Evolutionary conservation across 2,113 vertebrate genomes (phyloP).

Genomic region (Oreochromis tanganicae): DNA sequence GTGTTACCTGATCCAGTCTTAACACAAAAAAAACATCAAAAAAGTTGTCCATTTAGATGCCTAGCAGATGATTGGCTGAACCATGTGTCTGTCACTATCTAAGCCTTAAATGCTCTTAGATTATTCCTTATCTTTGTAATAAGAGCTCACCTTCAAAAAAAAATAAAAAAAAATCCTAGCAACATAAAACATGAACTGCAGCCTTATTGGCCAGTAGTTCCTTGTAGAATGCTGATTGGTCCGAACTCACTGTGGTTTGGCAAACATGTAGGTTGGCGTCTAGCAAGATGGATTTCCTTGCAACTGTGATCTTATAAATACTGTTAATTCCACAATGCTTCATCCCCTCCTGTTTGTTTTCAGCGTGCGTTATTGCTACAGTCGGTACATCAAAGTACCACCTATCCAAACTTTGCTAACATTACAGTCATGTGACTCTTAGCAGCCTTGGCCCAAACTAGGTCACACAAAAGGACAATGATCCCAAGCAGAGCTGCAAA

Average conservation of each 20-base stretch:
- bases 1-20: not conserved
- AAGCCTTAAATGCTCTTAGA: not conserved
- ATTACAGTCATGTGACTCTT: not conserved
- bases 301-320: too few species aligned
- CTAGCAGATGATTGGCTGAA: not conserved
- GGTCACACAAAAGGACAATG: not conserved
- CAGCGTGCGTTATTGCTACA: not conserved
- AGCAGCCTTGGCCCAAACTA: fast-evolving
- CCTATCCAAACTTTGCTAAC: not conserved
- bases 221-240: not conserved
- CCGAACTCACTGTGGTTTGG: fast-evolving
- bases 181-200: not conserved
- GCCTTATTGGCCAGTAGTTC: not conserved
- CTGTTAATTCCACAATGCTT: too few species aligned
- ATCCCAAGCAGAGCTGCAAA: not conserved
- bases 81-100: not conserved
- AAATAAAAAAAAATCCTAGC: fast-evolving
- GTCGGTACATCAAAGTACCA: not conserved
- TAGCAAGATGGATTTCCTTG: too few species aligned
- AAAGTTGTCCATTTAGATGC: not conserved
- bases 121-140: not conserved
- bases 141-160: not conserved
- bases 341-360: too few species aligned
- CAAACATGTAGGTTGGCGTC: too few species aligned
- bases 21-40: not conserved